A percentile compares a stretch with the other conserved stretches of the same genome.
Conservation (phyloP, 2,113 vertebrate species). For the Echinops telfairi region DNA sequence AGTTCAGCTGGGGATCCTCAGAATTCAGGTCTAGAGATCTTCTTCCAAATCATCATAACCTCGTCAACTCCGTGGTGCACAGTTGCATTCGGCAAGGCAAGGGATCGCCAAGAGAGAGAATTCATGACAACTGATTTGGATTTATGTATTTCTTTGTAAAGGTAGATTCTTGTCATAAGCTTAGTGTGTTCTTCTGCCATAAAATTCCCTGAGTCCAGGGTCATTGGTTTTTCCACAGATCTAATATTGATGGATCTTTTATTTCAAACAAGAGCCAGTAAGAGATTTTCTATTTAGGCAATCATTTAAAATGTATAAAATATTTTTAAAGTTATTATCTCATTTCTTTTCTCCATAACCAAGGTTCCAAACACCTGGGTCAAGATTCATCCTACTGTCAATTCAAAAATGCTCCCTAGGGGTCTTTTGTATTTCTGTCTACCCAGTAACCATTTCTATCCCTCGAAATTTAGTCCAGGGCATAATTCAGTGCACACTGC, state of each 20-base stretch:
- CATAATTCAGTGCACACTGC: not conserved
- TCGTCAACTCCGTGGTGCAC: not conserved
- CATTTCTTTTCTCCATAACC: slow-evolving; percentile 18
- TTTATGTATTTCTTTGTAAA: slow-evolving; percentile 44
- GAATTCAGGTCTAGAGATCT: not conserved
- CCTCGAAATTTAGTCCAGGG: not conserved
- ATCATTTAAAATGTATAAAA: slow-evolving; percentile 45
- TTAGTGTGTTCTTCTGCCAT: not conserved
- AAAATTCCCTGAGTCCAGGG: slow-evolving; percentile 13
- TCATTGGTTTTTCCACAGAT: slow-evolving; percentile 15
- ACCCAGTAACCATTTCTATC: slow-evolving; percentile 12
- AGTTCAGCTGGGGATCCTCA: not conserved
- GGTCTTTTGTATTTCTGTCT: not conserved
- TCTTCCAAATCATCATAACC: not conserved
- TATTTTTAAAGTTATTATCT: slow-evolving; percentile 30
- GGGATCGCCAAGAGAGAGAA: not conserved
- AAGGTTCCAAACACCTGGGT: not conserved
- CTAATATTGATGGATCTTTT: slow-evolving; percentile 54
- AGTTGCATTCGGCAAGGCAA: not conserved
- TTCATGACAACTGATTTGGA: not conserved
- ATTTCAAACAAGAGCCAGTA: slow-evolving; percentile 59
- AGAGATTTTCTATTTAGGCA: slow-evolving; percentile 36
- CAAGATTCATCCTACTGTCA: not conserved
- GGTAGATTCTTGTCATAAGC: slow-evolving; percentile 17
- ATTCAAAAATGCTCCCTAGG: not conserved